Evolutionary conservation across 2,113 vertebrate genomes (phyloP).

Genomic region (Cryptotis parvus): DNA sequence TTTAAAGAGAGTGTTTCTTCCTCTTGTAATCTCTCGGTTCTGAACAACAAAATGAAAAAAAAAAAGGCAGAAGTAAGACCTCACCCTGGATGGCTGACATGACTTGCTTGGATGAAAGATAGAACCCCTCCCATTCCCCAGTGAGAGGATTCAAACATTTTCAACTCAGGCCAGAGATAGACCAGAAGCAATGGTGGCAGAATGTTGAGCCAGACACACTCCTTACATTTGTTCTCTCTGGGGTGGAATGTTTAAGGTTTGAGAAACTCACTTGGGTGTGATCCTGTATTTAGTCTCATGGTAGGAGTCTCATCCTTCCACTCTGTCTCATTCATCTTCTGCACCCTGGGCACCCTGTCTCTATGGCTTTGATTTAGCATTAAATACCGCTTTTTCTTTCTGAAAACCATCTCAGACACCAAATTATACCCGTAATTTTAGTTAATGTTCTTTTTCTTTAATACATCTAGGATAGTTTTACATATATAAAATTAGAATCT

Average conservation of each 20-base stretch:
- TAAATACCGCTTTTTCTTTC: not conserved
- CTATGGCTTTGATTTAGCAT: constrained; percentile 30
- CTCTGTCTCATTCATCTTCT: not conserved
- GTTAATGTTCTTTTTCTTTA: not conserved
- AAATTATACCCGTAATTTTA: constrained; percentile 35
- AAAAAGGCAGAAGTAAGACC: not conserved
- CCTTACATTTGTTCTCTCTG: not conserved
- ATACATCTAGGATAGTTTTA: not conserved
- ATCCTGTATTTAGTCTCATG: not conserved
- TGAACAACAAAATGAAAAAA: not conserved
- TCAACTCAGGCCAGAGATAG: no score
- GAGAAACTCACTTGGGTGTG: not conserved
- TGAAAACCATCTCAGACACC: not conserved
- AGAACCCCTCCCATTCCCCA: no score
- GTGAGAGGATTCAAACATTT: no score
- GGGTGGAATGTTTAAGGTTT: not conserved
- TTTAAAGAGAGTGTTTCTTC: not conserved
- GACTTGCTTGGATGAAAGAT: not conserved
- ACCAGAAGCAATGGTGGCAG: no score
- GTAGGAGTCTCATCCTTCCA: not conserved
- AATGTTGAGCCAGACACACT: not conserved
- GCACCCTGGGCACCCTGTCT: not conserved
- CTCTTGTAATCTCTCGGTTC: not conserved
- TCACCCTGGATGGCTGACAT: not conserved
- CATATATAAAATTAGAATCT: not conserved